Conservation (phyloP, 2,888 invertebrate genomes). For the Agapostemon virescens region DNA sequence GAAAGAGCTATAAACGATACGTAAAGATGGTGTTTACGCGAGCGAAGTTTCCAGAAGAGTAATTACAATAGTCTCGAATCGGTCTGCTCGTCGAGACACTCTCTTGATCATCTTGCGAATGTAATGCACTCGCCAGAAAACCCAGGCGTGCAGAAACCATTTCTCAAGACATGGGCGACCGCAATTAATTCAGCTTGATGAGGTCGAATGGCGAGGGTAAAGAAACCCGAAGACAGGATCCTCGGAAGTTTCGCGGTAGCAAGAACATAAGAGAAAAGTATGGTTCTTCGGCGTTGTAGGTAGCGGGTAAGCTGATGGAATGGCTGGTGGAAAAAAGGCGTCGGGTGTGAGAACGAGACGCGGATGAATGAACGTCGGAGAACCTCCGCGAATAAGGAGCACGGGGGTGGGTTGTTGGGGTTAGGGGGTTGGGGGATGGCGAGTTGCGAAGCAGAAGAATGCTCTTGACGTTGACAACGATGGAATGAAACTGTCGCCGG, state of each 20-base stretch:
- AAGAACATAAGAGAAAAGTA: conserved; percentile 63
- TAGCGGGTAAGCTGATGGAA: conserved; percentile 47
- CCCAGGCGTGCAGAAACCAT: neutral
- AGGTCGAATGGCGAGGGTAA: conserved; percentile 17
- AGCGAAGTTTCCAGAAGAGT: neutral
- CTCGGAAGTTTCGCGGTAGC: conserved; percentile 39
- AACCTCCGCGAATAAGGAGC: conserved; percentile 63
- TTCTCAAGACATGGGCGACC: neutral
- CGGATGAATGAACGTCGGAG: conserved; percentile 62
- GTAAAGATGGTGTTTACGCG: neutral
- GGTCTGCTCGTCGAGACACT: neutral
- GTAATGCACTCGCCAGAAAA: neutral
- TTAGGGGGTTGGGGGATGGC: conserved; percentile 6
- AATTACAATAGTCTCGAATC: neutral
- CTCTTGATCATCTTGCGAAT: neutral
- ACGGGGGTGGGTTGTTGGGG: conserved; percentile 29
- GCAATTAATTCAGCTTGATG: conserved; percentile 18
- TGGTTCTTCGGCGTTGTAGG: conserved; percentile 47
- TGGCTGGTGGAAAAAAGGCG: conserved; percentile 48
- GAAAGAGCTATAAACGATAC: too few species aligned
- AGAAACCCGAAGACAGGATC: conserved; percentile 25
- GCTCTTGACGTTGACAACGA: conserved; percentile 69
- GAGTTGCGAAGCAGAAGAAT: conserved; percentile 72
- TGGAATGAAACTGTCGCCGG: conserved; percentile 69
- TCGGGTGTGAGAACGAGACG: conserved; percentile 48